Conservation (phyloP, 92 coral and sea anemone species). For the Parazoanthus atlanticus region DNA sequence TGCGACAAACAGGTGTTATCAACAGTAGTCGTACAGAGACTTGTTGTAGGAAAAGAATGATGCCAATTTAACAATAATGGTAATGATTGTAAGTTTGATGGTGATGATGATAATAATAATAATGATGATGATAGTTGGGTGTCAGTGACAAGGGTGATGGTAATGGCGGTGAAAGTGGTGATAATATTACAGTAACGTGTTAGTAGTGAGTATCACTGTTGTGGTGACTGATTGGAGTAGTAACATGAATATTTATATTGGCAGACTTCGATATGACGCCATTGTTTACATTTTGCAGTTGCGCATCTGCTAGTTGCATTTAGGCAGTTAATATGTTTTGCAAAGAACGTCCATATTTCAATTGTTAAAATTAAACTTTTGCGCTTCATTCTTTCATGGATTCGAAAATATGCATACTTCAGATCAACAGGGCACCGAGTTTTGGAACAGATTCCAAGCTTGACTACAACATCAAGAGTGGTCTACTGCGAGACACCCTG, state of each 20-base stretch:
- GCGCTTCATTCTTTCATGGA: background rate
- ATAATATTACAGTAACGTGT: background rate
- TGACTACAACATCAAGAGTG: slow-evolving; percentile 90
- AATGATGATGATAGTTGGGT: background rate
- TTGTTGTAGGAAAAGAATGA: background rate
- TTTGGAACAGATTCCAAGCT: slow-evolving; percentile 98
- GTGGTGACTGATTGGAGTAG: background rate
- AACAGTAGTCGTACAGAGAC: background rate
- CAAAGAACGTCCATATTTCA: background rate
- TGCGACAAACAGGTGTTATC: too few species aligned
- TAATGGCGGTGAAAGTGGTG: background rate
- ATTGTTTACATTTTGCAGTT: background rate
- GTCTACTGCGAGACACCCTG: slow-evolving; percentile 82
- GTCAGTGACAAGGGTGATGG: background rate
- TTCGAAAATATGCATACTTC: background rate
- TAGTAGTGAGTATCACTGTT: background rate
- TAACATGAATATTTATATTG: too few species aligned
- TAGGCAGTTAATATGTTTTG: background rate
- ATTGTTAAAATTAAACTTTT: too few species aligned
- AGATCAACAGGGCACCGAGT: slow-evolving; percentile 98
- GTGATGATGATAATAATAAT: background rate
- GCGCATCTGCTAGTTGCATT: background rate
- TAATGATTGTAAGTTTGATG: background rate
- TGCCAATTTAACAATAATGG: background rate
- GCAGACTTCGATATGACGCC: too few species aligned